Conservation (phyloP, 2,113 vertebrate species). For the Oceanodroma tethys region DNA sequence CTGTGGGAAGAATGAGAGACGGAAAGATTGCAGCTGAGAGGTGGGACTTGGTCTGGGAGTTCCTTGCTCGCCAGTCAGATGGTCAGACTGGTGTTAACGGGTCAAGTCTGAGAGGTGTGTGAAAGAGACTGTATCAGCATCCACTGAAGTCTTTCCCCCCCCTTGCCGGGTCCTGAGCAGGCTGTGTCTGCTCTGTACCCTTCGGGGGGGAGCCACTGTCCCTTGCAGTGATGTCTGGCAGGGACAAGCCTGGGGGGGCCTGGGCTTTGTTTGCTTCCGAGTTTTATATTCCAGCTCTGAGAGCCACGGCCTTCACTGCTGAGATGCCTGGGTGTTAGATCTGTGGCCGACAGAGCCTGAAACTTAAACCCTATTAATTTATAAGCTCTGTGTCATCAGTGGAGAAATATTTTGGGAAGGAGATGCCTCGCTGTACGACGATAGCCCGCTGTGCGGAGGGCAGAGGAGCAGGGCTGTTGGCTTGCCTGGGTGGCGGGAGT, state of each 20-base stretch:
- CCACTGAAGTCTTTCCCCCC: background rate
- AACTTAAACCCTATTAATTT: background rate
- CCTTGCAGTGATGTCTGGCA: background rate
- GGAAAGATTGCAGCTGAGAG: background rate
- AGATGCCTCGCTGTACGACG: no score
- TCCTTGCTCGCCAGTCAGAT: background rate
- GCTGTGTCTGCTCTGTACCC: background rate
- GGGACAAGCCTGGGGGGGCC: background rate
- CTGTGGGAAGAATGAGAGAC: background rate
- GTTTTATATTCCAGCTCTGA: background rate
- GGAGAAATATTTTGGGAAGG: background rate
- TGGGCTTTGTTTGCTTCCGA: background rate
- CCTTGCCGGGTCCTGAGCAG: background rate
- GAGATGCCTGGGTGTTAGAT: background rate
- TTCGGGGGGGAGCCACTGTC: background rate
- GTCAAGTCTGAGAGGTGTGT: rapidly evolving
- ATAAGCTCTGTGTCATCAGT: no score
- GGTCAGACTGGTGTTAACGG: background rate
- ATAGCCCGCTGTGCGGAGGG: rapidly evolving
- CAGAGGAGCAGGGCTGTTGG: background rate
- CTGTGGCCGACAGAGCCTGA: background rate
- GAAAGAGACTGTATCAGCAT: no score
- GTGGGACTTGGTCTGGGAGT: background rate
- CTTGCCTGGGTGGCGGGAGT: background rate
- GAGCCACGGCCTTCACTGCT: background rate